These are phyloP conservation scores for Neoniphon sammara DNA, from an alignment of 2,797 vertebrate species.

Conservation along the genomic window DNA sequence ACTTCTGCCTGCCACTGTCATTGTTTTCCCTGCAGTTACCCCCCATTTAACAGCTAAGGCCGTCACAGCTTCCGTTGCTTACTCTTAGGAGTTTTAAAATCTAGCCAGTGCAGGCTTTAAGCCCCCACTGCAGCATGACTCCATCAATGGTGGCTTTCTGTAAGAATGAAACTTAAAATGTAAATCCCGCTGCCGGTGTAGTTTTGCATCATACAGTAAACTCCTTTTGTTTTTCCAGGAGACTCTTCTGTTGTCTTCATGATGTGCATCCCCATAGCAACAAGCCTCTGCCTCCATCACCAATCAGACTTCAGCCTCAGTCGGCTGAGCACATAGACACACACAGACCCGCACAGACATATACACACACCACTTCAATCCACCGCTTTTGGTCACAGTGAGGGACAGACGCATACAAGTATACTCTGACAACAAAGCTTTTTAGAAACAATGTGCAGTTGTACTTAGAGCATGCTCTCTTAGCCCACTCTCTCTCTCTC, in stretches of 20 bases:
- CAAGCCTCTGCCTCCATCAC: slow-evolving; percentile 59
- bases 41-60: slow-evolving; percentile 60
- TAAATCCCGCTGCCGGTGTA: slow-evolving; percentile 18
- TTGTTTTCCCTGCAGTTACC: slow-evolving; percentile 52
- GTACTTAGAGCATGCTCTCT: slow-evolving; percentile 53
- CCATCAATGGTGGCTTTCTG: slow-evolving; percentile 9
- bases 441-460: slow-evolving; percentile 46
- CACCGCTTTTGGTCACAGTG: slow-evolving; percentile 15
- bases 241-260: slow-evolving; percentile 45
- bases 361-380: slow-evolving; percentile 19
- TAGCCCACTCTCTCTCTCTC: slow-evolving; percentile 20
- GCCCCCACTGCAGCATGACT: neutral
- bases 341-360: slow-evolving; percentile 6
- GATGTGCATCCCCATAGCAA: slow-evolving; percentile 72
- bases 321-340: slow-evolving; percentile 54
- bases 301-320: slow-evolving; percentile 59
- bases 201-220: slow-evolving; percentile 31
- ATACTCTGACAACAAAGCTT: slow-evolving; percentile 51
- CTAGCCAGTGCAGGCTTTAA: slow-evolving; percentile 14
- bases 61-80: slow-evolving; percentile 37
- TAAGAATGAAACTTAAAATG: slow-evolving; percentile 27
- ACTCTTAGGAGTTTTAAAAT: slow-evolving; percentile 23
- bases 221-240: slow-evolving; percentile 29
- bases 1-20: slow-evolving; percentile 57
- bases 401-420: slow-evolving; percentile 9